These are phyloP conservation scores for Daboia siamensis DNA, from an alignment of 2,113 vertebrate species.

Conservation along the genomic window DNA sequence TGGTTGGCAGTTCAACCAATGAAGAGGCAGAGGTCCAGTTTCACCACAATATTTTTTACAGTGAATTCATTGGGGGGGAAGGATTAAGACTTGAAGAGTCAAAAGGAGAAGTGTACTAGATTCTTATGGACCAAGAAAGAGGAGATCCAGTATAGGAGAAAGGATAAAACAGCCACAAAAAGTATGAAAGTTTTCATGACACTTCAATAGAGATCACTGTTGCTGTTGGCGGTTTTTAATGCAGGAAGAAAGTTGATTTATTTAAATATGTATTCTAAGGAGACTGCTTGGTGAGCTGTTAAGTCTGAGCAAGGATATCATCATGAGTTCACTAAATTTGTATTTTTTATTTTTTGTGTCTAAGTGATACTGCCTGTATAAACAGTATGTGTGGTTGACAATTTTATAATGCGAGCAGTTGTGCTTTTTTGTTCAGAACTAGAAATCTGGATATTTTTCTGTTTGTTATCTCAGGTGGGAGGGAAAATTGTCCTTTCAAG, in stretches of 20 bases:
- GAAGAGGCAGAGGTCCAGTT: not conserved
- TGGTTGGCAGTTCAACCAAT: not conserved
- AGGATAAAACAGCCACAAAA: not conserved
- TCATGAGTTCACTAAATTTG: not conserved
- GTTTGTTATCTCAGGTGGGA: not conserved
- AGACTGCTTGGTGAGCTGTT: not conserved
- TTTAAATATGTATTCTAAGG: not conserved
- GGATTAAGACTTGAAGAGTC: not conserved
- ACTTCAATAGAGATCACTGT: not conserved
- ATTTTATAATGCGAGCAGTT: not conserved
- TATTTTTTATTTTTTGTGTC: not conserved
- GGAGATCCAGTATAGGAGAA: not conserved
- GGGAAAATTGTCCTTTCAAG: not conserved
- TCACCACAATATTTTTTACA: not conserved
- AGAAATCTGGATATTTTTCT: not conserved
- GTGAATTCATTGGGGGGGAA: not conserved
- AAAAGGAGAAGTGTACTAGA: not conserved
- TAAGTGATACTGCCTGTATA: not conserved
- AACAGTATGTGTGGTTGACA: not conserved
- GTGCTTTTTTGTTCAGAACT: not conserved
- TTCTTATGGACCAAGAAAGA: not conserved
- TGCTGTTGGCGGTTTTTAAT: not conserved
- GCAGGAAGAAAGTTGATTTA: not conserved
- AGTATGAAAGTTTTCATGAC: not conserved
- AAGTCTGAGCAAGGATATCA: not conserved